Base-by-base conservation (phyloP, 2,888 invertebrate genomes). In the Napeogenes sylphis region DNA sequence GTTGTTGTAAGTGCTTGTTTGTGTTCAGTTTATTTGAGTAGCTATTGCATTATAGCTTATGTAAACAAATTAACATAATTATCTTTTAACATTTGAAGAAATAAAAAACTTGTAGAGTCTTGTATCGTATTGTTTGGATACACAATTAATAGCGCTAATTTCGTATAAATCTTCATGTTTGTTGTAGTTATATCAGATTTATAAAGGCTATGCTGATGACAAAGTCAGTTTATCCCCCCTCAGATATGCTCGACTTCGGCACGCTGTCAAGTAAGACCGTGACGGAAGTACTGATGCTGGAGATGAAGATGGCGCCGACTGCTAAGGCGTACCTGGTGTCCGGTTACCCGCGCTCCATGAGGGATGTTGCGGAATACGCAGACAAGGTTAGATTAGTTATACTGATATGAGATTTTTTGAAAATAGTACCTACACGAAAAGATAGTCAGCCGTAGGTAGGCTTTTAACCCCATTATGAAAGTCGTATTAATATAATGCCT, bases 221-320 rank as follows among this genome's bases (percentile, higher is more conserved):
- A 53, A 13, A 13, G 14, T 8, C 35, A 59, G 30, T 42, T 38
- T 51, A 45, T n/a, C 21, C 13, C 55, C 57, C 47, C 5, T 12
- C 85, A 95, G 96, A 96, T 79, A 95, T 96, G 94, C 95, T 95
- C 89, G 97, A 97, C 86, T 97, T 96, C 85, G 95, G 95, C 67
- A 93, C 94, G 76, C 87, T 97, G 66, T 95, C 96, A 68, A 96
- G 96, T 75, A 95, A 94, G 85, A 96, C 96, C 2, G 96, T 97
- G 61, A 95, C 96, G 2, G 96, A 97, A 83, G 97, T 97, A 4
- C 92, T 97, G 64, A 96, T 97, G 96, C 91, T 97, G 79, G 97
- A 97, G 91, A 97, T 97, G 94, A 97, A 97, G 91, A 96, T 97
- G 96, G 95, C 96, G 65, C 96, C 96, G 65, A 94, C 94, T 66